Conservation (phyloP, 2,113 vertebrate genomes). For the pig (Sus scrofa) region T2T-Sscrofa CM000815.6:34262001-34262500, state of each 20-base stretch:
- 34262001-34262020: background rate
- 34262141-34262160: background rate
- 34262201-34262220: background rate
- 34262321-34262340: background rate
- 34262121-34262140: background rate
- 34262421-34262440: background rate
- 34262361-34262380: background rate
- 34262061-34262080: background rate
- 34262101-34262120: background rate
- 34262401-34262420: background rate
- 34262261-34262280: background rate
- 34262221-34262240: background rate
- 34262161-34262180: background rate
- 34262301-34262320: background rate
- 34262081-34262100: background rate
- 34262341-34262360: background rate
- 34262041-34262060: background rate
- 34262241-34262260: background rate
- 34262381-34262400: background rate
- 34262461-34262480: background rate
- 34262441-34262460: background rate
- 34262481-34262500: background rate
- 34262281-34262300: background rate
- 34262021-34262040: background rate
- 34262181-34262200: background rate